Percentiles rank a stretch among this genome's conserved stretches.
Evolutionary conservation across 2,888 invertebrate species (phyloP).

Genomic region (Eupeodes luniger): DNA sequence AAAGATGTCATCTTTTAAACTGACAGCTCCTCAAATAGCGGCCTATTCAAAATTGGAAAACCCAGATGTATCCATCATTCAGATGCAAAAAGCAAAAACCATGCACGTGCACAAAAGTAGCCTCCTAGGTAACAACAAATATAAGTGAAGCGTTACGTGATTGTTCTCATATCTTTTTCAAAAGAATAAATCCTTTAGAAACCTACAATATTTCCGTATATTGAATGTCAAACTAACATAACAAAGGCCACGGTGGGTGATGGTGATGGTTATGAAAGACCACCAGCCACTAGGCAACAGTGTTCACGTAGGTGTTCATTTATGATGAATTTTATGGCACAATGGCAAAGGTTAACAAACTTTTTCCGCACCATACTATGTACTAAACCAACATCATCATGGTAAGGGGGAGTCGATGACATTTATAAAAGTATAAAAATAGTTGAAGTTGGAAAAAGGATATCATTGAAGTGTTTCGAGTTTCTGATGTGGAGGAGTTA

Average conservation of each 20-base stretch:
- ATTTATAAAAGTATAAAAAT: not conserved
- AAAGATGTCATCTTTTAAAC: too few relatives aligned
- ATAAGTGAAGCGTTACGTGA: not conserved
- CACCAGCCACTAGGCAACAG: not conserved
- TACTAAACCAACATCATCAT: not conserved
- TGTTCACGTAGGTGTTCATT: not conserved
- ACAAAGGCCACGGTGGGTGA: not conserved
- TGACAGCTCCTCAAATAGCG: too few relatives aligned
- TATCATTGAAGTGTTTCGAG: not conserved
- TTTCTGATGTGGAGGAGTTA: not conserved
- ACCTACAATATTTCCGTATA: not conserved
- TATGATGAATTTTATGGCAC: not conserved
- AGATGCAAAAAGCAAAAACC: too few relatives aligned
- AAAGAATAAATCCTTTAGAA: not conserved
- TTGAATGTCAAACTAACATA: not conserved
- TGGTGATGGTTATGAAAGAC: not conserved
- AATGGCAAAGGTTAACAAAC: constrained; percentile 42
- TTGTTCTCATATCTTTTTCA: not conserved
- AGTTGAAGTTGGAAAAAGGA: not conserved
- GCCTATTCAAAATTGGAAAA: too few relatives aligned
- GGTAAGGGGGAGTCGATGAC: not conserved
- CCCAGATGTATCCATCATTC: too few relatives aligned
- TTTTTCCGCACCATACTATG: not conserved
- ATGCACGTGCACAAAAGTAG: too few relatives aligned
- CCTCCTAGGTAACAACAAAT: too few relatives aligned